Evolutionary conservation across 2,113 vertebrate genomes (phyloP).

Genomic region (Centrocercus urophasianus): DNA sequence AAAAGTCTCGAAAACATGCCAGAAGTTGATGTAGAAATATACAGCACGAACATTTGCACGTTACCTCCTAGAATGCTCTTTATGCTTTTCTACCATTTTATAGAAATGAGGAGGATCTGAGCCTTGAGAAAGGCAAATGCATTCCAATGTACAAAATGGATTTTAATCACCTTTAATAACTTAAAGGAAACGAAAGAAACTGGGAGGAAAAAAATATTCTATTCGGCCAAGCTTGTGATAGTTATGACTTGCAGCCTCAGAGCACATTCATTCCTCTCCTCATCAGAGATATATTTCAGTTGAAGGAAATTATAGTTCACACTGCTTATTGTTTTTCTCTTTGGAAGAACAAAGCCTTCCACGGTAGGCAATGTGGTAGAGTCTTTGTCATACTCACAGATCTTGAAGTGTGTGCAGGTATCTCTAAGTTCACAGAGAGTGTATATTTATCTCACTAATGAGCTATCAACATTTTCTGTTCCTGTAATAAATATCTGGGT

Average conservation of each 20-base stretch:
- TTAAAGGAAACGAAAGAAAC: slow-evolving; percentile 23
- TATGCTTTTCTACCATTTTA: not conserved
- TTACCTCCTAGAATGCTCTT: not conserved
- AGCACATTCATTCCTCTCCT: not conserved
- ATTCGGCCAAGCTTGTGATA: not conserved
- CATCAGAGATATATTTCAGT: slow-evolving; percentile 13
- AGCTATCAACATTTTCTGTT: slow-evolving; percentile 50
- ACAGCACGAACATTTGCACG: not conserved
- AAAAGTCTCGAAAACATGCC: not conserved
- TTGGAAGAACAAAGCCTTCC: slow-evolving; percentile 21
- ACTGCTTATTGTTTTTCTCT: slow-evolving; percentile 13
- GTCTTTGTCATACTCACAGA: slow-evolving; percentile 33
- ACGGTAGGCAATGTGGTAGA: not conserved
- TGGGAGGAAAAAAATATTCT: not conserved
- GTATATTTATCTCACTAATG: slow-evolving; percentile 70
- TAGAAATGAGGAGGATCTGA: not conserved
- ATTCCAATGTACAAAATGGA: not conserved
- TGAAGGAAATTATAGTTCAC: slow-evolving; percentile 59
- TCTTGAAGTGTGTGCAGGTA: slow-evolving; percentile 32
- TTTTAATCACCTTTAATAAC: slow-evolving; percentile 31
- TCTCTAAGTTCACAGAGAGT: slow-evolving; percentile 27
- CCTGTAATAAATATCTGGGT: slow-evolving; percentile 59
- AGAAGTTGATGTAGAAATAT: not conserved
- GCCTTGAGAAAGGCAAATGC: not conserved
- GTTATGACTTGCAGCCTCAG: not conserved